Evolutionary conservation across 92 coral and sea anemone genomes (phyloP).

Genomic region (Phymanthus crucifer): DNA sequence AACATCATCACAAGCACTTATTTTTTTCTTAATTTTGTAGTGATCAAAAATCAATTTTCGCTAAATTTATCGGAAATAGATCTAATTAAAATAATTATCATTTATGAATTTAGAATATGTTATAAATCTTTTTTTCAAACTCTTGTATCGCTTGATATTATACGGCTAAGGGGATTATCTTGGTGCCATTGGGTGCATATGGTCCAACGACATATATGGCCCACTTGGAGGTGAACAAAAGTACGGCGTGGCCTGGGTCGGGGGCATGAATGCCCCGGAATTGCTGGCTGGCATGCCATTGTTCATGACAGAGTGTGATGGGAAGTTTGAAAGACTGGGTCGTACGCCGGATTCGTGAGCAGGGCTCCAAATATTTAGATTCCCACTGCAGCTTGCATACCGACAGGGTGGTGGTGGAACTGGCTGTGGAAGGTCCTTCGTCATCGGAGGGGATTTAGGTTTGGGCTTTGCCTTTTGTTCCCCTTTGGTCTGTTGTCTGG

Average conservation of each 20-base stretch:
- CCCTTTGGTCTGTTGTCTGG: conserved; percentile 88
- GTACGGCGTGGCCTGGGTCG: conserved; percentile 93
- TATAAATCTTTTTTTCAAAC: neutral
- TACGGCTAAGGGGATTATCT: conserved; percentile 46
- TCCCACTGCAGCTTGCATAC: conserved; percentile 93
- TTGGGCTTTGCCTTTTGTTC: conserved; percentile 91
- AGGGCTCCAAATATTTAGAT: conserved; percentile 97
- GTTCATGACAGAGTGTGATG: conserved; percentile 82
- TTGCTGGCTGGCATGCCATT: conserved; percentile 74
- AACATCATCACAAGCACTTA: neutral
- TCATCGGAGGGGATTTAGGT: conserved; percentile 69
- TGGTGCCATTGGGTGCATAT: conserved; percentile 86
- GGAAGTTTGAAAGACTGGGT: conserved; percentile 74
- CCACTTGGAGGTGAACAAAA: conserved; percentile 90
- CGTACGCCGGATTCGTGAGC: conserved; percentile 88
- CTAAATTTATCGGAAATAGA: neutral
- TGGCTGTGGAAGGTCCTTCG: conserved; percentile 76
- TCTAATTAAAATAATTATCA: conserved; percentile 5
- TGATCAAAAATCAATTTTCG: neutral
- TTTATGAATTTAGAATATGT: conserved; percentile 16
- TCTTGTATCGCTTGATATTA: neutral
- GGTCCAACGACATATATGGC: conserved; percentile 91
- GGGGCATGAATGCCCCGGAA: conserved; percentile 79
- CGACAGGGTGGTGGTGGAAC: conserved; percentile 85
- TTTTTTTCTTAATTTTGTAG: neutral